A percentile compares a stretch with the other conserved stretches of the same genome.
These are phyloP conservation scores for Scophthalmus maximus DNA, from an alignment of 2,113 vertebrate species.

Conservation along the genomic window DNA sequence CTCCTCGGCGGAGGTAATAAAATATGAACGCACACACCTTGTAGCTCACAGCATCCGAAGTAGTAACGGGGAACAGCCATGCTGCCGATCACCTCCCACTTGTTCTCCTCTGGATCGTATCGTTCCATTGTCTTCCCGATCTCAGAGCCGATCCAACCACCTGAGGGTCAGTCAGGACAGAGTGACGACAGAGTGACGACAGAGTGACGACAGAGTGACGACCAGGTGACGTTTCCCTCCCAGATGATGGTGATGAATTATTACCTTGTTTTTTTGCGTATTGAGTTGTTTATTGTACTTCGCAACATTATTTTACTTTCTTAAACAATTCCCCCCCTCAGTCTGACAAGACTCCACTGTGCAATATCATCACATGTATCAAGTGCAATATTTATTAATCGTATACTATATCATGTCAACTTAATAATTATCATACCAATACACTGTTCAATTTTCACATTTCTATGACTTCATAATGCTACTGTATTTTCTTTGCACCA, in stretches of 20 bases:
- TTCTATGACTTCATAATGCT: too few species aligned
- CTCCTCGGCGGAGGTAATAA: background rate
- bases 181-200: background rate
- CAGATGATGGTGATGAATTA: background rate
- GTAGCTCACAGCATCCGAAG: constrained; percentile 97
- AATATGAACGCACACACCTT: constrained; percentile 83
- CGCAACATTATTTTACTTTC: too few species aligned
- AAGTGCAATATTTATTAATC: too few species aligned
- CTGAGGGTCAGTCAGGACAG: constrained; percentile 68
- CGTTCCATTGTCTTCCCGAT: constrained; percentile 97
- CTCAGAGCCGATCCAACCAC: constrained; percentile 96
- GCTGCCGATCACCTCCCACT: constrained; percentile 93
- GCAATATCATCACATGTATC: too few species aligned
- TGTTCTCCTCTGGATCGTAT: constrained; percentile 95
- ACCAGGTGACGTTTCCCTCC: background rate
- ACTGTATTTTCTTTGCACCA: too few species aligned
- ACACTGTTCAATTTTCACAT: too few species aligned
- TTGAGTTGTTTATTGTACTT: too few species aligned
- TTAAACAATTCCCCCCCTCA: too few species aligned
- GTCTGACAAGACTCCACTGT: too few species aligned
- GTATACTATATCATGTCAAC: too few species aligned
- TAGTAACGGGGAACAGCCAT: constrained; percentile 94
- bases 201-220: background rate
- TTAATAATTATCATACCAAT: too few species aligned
- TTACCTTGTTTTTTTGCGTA: too few species aligned